phyloP scores from a whole-genome alignment of 2,113 vertebrate genomes.

The Tylochromis polylepis region DNA sequence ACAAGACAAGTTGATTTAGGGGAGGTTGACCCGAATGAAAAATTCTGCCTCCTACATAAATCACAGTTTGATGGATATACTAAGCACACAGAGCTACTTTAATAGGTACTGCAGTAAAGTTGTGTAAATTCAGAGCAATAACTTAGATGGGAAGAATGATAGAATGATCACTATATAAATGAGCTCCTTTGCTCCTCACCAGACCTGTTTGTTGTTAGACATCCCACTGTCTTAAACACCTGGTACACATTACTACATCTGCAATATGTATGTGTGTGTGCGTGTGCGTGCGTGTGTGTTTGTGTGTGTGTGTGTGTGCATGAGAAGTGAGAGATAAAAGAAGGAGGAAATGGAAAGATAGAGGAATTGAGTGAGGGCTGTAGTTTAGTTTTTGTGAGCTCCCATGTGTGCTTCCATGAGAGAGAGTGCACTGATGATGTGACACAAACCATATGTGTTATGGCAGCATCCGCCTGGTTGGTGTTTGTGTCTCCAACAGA shows the following conservation, averaged over 20 bases:
- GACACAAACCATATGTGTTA: slow-evolving; percentile 60
- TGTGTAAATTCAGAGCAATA: not conserved
- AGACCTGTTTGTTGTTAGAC: slow-evolving; percentile 13
- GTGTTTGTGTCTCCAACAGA: not conserved
- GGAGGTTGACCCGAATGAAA: not conserved
- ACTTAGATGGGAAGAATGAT: not conserved
- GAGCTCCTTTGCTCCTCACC: slow-evolving; percentile 22
- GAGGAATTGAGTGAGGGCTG: slow-evolving; percentile 43
- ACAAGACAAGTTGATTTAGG: not conserved
- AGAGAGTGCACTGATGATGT: slow-evolving; percentile 30
- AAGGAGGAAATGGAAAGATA: slow-evolving; percentile 41
- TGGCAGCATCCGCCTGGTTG: slow-evolving; percentile 37
- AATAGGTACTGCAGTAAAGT: not conserved
- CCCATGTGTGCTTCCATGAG: slow-evolving; percentile 48
- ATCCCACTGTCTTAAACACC: slow-evolving; percentile 40
- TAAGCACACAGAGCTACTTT: not conserved
- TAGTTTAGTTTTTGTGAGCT: slow-evolving; percentile 45
- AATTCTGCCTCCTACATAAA: no score
- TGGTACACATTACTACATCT: slow-evolving; percentile 44
- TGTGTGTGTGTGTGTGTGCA: not conserved
- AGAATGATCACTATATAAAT: not conserved
- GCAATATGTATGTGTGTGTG: not conserved
- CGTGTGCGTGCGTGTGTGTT: not conserved
- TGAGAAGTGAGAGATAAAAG: slow-evolving; percentile 43
- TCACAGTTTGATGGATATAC: not conserved